These are phyloP conservation scores for Ptychodera flava DNA, from an alignment of 35 echinoderm and acorn worm species.

Conservation along the genomic window DNA sequence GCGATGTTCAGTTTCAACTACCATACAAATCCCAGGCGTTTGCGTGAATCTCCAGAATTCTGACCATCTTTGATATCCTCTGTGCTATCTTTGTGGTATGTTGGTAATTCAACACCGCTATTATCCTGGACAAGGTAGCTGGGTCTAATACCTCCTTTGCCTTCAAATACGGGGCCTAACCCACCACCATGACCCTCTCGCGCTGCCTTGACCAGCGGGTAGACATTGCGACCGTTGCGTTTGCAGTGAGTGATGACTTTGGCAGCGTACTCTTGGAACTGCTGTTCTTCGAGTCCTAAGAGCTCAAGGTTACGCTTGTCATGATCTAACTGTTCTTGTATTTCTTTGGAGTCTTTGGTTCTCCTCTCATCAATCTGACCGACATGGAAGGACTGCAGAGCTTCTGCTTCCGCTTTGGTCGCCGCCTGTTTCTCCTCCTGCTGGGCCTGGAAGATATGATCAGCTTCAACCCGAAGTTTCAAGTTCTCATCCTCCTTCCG, in stretches of 20 bases:
- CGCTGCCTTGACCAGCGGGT: slow-evolving; percentile 84
- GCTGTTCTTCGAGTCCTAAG: slow-evolving; percentile 74
- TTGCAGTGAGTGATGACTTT: slow-evolving; percentile 89
- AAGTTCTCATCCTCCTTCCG: slow-evolving; percentile 53
- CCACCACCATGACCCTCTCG: slow-evolving; percentile 90
- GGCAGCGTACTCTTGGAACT: slow-evolving; percentile 86
- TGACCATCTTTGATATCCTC: slow-evolving; percentile 77
- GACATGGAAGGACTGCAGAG: slow-evolving; percentile 49
- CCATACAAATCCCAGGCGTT: slow-evolving; percentile 93
- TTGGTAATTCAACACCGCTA: slow-evolving; percentile 65
- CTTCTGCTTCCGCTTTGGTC: slow-evolving; percentile 23
- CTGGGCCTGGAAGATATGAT: slow-evolving; percentile 67
- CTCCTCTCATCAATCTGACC: slow-evolving; percentile 57
- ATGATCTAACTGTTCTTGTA: slow-evolving; percentile 62
- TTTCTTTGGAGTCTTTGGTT: not conserved
- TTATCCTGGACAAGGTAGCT: slow-evolving; percentile 87
- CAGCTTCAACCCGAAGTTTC: slow-evolving; percentile 66
- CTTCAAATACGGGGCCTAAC: slow-evolving; percentile 81
- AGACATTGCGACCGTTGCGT: slow-evolving; percentile 63
- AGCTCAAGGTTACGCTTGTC: slow-evolving; percentile 82
- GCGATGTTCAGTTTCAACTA: no score
- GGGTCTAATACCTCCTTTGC: slow-evolving; percentile 86
- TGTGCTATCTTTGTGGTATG: slow-evolving; percentile 74
- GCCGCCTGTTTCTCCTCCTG: slow-evolving; percentile 66
- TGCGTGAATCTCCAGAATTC: slow-evolving; percentile 53